Percentiles rank a stretch among this genome's conserved stretches.
phyloP scores from a whole-genome alignment of 2,797 vertebrate genomes.

The Enteromius unitaeniatus region DNA sequence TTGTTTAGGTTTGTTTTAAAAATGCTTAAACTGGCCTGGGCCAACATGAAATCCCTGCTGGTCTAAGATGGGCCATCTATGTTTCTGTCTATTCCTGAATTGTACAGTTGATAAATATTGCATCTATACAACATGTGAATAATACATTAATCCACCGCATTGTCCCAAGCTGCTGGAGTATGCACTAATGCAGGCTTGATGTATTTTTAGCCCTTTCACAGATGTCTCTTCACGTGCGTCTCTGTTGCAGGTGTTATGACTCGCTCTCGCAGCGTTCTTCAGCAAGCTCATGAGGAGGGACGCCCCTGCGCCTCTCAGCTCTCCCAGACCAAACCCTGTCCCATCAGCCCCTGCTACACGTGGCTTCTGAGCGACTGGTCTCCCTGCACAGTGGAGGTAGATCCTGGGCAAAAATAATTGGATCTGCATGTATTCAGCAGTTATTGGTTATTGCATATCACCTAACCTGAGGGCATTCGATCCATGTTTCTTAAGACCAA shows the following conservation, averaged over 20 bases:
- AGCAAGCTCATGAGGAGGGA: slow-evolving; percentile 87
- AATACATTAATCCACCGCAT: slow-evolving; percentile 24
- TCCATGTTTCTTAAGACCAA: slow-evolving; percentile 7
- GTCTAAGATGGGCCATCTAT: background rate
- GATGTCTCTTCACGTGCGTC: slow-evolving; percentile 19
- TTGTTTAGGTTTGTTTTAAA: background rate
- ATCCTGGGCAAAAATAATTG: slow-evolving; percentile 11
- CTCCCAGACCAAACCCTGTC: slow-evolving; percentile 87
- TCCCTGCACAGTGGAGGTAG: slow-evolving; percentile 87
- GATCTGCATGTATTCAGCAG: slow-evolving; percentile 16
- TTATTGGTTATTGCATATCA: slow-evolving; percentile 29
- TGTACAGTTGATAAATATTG: slow-evolving; percentile 34
- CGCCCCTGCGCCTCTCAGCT: slow-evolving; percentile 88
- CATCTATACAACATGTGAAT: slow-evolving; percentile 11
- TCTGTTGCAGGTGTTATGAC: slow-evolving; percentile 81
- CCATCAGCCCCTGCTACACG: slow-evolving; percentile 88
- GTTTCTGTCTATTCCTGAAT: background rate
- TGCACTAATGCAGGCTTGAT: background rate
- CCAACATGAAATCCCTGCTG: background rate
- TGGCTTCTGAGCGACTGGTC: slow-evolving; percentile 92
- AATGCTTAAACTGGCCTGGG: background rate
- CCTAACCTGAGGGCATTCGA: slow-evolving; percentile 24
- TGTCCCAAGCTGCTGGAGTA: slow-evolving; percentile 27
- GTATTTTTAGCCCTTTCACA: slow-evolving; percentile 36
- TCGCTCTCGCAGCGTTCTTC: slow-evolving; percentile 84